phyloP scores from a whole-genome alignment of 2,797 vertebrate genomes.

The Spinus pinus region DNA sequence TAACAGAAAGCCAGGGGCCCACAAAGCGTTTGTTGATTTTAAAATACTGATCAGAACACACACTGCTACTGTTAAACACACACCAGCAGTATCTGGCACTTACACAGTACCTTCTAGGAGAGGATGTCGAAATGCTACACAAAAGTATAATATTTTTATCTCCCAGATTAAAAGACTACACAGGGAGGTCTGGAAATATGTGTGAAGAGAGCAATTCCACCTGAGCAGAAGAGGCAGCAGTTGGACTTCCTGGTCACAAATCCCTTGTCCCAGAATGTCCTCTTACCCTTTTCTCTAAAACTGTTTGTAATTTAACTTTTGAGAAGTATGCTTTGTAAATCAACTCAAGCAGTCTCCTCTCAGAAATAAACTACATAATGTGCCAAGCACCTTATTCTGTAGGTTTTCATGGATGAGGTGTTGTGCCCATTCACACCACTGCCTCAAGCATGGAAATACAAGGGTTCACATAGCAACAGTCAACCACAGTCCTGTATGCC shows the following conservation, averaged over 20 bases:
- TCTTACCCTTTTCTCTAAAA: neutral
- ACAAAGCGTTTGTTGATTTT: neutral
- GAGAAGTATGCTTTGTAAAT: neutral
- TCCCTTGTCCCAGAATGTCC: neutral
- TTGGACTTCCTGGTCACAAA: neutral
- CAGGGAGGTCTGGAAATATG: neutral
- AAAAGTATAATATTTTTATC: neutral
- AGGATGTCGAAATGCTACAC: neutral
- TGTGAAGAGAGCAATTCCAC: neutral
- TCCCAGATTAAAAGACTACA: neutral
- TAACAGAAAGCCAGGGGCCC: neutral
- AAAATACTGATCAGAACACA: conserved; percentile 12
- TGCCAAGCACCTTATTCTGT: neutral
- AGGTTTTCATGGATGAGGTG: neutral
- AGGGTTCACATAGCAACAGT: neutral
- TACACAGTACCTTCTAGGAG: neutral
- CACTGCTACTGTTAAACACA: neutral
- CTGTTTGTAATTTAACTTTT: neutral
- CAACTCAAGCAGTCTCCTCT: neutral
- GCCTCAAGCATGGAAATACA: neutral
- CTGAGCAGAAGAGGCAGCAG: neutral
- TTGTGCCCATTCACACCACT: neutral
- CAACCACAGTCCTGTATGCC: no score
- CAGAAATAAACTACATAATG: neutral
- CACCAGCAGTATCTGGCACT: neutral